Base-by-base conservation (phyloP, 2,797 vertebrate species). In the Spondyliosoma cantharus region DNA sequence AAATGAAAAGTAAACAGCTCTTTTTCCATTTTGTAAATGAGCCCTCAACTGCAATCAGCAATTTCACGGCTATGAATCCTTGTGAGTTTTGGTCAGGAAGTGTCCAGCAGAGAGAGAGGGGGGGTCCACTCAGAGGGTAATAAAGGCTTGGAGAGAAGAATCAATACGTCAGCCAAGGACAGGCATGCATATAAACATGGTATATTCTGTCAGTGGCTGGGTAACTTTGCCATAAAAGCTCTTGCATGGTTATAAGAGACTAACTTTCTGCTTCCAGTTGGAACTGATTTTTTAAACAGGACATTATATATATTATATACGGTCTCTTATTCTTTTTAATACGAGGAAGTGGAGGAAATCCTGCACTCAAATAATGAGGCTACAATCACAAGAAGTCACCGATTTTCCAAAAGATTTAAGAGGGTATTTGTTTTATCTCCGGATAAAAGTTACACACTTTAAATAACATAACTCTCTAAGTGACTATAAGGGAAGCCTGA, bases 1-100 rank as follows among this genome's bases (percentile, higher is more conserved):
- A 77, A 87, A 90, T 87, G 87, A 92, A 93, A 94, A 73, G 75
- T 73, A 90, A 91, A 90, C 71, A 84, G 85, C 79, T 69, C 73
- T 64, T 88, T 82, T 45, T 76, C 37, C 5, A 13, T 75, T 73
- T 89, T 85, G 91, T 88, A 90, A 93, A 93, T 84, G 86, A 93
- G 82, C 82, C 72, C 83, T 91, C 78, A 81, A 82, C 79, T 49
- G 68, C 87, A 91, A 92, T 90, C 87, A 91, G 85, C 81, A 83
- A 86, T 86, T 91, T 93, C 87, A 87, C 60, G 42, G 86, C 74
- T 71, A 66, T 78, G 76, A 89, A 86, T 86, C 71, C 32, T 71
- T 60, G 69, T 53, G n/a, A 74, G 72, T 85, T 84, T 37, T 69
- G 56, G 69, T 56, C 66, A 72, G 46, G 60, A 78, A 81, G 60